Evolutionary conservation across 2,888 invertebrate genomes (phyloP), one percentile per base, ranked within the genome.

Genomic region (Heliconius erato): DNA sequence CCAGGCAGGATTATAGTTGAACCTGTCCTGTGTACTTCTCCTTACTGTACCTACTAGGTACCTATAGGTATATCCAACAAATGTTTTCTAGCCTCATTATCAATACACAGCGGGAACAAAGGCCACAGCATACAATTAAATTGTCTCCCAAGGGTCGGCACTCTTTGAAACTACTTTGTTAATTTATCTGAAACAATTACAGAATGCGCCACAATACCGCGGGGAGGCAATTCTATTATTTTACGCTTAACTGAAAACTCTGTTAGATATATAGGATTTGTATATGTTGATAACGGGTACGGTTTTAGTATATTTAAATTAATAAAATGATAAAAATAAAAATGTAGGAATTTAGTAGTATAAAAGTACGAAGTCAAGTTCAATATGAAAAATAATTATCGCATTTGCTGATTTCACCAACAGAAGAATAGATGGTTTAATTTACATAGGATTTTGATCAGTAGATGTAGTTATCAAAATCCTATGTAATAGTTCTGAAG

Each of bases 101-200:
- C 91, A 92, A 92, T 91, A 91, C 90, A 91, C 91, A 89, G 85
- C 86, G 88, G 88, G 87, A 91, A 91, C 90, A 92, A 91, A 91
- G 91, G 91, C 91, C 89, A 89, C 89, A 88, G 88, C 88, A 89
- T 87, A 92, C 91, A 93, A 94, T 94, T 94, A 93, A 93, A 94
- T 90, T 91, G 89, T 89, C 89, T 91, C 94, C 91, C 92, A 74
- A 76, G 91, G 92, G 94, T 91, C 90, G 90, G 92, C 91, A 92
- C 93, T 94, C 93, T 94, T 94, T 91, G 90, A 89, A 92, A 94
- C 93, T 94, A 94, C 93, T 94, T 93, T 91, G 94, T 92, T 95
- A 95, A 95, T 95, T 94, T 94, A 95, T 94, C 91, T 92, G 91
- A 94, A 94, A 93, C 93, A 94, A 95, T 95, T 95, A 95, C 91